Percentiles rank a stretch among this genome's conserved stretches.
phyloP scores from a whole-genome alignment of 2,888 invertebrate genomes.

The Merodon equestris region DNA sequence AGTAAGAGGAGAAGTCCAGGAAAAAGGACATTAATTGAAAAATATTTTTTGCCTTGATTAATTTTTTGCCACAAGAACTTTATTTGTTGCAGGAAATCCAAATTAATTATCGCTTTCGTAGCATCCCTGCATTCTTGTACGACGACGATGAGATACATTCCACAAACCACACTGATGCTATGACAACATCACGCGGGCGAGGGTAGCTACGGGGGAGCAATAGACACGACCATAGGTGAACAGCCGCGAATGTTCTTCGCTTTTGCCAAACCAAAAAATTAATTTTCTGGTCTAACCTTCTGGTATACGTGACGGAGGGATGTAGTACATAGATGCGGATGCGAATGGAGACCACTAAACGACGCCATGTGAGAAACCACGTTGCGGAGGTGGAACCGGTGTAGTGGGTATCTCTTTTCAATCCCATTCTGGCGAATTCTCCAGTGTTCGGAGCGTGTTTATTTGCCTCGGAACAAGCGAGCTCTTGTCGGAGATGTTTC shows the following conservation, averaged over 20 bases:
- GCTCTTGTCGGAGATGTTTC: no score
- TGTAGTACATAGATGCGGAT: no score
- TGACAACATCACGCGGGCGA: slow-evolving; percentile 7
- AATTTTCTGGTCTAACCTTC: slow-evolving; percentile 54
- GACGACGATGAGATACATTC: no score
- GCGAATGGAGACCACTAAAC: no score
- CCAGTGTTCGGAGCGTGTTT: no score
- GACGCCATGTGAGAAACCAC: no score
- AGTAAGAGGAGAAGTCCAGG: no score
- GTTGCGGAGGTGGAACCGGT: no score
- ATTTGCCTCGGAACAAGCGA: no score
- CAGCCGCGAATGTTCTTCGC: slow-evolving; percentile 57
- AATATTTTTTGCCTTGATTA: slow-evolving; percentile 60
- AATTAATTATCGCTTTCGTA: slow-evolving; percentile 51
- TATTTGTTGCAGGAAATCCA: slow-evolving; percentile 45
- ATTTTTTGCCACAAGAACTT: slow-evolving; percentile 46
- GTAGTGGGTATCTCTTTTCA: no score
- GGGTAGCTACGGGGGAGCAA: slow-evolving; percentile 19
- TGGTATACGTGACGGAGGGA: slow-evolving; percentile 14
- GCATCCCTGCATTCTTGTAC: slow-evolving; percentile 29
- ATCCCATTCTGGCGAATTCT: no score
- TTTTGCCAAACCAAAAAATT: slow-evolving; percentile 55
- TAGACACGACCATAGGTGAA: slow-evolving; percentile 52
- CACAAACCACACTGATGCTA: slow-evolving; percentile 39
- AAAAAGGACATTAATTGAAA: slow-evolving; percentile 58